Evolutionary conservation across 2,113 vertebrate genomes (phyloP), one percentile per base, ranked within the genome.

Genomic region (Salvelinus namaycush): DNA sequence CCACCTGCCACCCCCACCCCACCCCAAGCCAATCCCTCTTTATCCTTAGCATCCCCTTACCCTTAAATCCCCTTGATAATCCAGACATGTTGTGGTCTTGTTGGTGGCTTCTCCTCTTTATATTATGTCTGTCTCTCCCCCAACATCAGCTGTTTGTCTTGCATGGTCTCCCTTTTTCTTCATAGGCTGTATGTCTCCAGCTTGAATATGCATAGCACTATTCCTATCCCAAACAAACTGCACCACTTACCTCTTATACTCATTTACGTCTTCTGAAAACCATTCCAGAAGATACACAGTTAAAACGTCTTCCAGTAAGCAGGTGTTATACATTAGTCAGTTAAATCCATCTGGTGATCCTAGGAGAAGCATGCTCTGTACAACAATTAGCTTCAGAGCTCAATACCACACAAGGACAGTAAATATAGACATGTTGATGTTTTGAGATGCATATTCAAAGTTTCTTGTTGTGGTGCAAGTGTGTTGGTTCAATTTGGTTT

Each of bases 161-260:
- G 88, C 85, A 84, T 82, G 85, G 75, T 27, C 14, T 75, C 62
- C 16, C 14, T 8, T 39, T 67, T 79, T 68, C 59, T 66, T 57
- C 68, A 20, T 70, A 70, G 64, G 62, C 81, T 85, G 77, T 9
- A 39, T 51, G 29, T 29, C 27, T 77, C 60, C 68, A 31, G 80
- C 79, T 77, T 88, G 86, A 85, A 88, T 83, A 85, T 88, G 80
- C 83, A 89, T 75, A 74, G 73, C 67, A 76, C 82, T 80, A 85
- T 83, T 81, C 65, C 24, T 78, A n/a, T 54, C 6, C 44, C 44
- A n/a, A 31, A 9, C 39, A 51, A 29, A 13, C 44, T 34, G 68
- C 34, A 48, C 18, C 66, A 24, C 26, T 68, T 29, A 31, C 66
- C 66, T 68, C 16, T 68, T 68, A 3, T 22, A 70, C 9, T 11